Conservation (phyloP, 2,113 vertebrate species). For the Hippocampus barbouri region DNA sequence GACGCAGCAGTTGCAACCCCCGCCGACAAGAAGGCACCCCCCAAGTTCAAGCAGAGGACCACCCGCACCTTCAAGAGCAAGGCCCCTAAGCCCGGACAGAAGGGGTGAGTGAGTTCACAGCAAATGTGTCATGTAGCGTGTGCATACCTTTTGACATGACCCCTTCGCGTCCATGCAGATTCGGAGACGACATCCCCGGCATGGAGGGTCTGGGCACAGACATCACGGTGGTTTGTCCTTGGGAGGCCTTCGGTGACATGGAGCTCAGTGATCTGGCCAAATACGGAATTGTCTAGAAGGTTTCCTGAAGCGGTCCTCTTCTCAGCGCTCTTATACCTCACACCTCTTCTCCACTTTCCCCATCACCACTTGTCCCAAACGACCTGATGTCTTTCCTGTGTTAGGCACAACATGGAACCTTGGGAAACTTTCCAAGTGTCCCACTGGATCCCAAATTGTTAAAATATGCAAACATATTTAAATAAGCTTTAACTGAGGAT, state of each 20-base stretch:
- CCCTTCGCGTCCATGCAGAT: conserved; percentile 59
- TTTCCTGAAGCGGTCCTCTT: neutral
- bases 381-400: neutral
- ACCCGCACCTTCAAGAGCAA: conserved; percentile 77
- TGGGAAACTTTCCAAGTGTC: neutral
- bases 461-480: neutral
- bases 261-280: conserved; percentile 91
- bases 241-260: conserved; percentile 94
- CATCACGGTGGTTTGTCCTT: conserved; percentile 91
- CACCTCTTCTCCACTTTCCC: neutral
- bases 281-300: conserved; percentile 82
- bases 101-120: conserved; percentile 64
- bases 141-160: neutral
- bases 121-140: neutral
- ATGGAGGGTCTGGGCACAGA: conserved; percentile 95
- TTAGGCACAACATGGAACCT: neutral
- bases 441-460: neutral
- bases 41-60: conserved; percentile 60
- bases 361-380: neutral
- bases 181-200: conserved; percentile 92
- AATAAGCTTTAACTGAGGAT: neutral
- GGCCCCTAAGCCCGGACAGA: conserved; percentile 82
- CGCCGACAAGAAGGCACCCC: conserved; percentile 51
- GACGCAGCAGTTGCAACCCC: conserved; percentile 26
- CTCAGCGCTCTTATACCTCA: conserved; percentile 1